These are phyloP conservation scores for Corythaixoides concolor DNA, from an alignment of 2,113 vertebrate species.

Conservation along the genomic window DNA sequence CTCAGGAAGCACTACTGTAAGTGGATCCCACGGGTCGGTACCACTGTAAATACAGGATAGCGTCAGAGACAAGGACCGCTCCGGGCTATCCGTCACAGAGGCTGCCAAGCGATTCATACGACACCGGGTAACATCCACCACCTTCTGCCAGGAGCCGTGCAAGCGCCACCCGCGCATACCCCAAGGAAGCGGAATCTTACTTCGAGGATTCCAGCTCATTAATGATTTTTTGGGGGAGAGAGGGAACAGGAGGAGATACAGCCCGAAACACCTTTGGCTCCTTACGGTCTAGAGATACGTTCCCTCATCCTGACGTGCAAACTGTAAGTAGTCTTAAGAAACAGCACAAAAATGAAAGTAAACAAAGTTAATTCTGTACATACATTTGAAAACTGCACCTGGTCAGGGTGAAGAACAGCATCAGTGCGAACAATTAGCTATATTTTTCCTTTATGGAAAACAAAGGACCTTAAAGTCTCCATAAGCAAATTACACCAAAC, in stretches of 20 bases:
- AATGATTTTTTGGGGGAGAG: neutral
- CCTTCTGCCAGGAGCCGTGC: neutral
- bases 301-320: neutral
- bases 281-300: neutral
- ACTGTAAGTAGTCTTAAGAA: neutral
- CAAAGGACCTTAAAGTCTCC: neutral
- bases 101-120: rapidly evolving
- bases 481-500: neutral
- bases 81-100: neutral
- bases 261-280: neutral
- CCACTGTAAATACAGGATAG: neutral
- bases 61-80: neutral
- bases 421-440: neutral
- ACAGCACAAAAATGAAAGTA: neutral
- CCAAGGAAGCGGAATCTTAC: neutral
- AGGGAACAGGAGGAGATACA: neutral
- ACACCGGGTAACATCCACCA: neutral
- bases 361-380: neutral
- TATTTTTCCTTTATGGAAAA: neutral
- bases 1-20: neutral
- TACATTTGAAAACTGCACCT: neutral
- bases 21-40: neutral
- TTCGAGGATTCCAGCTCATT: neutral
- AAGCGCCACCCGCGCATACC: neutral
- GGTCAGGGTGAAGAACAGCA: neutral